A percentile compares a stretch with the other conserved stretches of the same genome.
Conservation (phyloP, 1,140 invertebrate species). For the Zaprionus vittiger region DNA sequence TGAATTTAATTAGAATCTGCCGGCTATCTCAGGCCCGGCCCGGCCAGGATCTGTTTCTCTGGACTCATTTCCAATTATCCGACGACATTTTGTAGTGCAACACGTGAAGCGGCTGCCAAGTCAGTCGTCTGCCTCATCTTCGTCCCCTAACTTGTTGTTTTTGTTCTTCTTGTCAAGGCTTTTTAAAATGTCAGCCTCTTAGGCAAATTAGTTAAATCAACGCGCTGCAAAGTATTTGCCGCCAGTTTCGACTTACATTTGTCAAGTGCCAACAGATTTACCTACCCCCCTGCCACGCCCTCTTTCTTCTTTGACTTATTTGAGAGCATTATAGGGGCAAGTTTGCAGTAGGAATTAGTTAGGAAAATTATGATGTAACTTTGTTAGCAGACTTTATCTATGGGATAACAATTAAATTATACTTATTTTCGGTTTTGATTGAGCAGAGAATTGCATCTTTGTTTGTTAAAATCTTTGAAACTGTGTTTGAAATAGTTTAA, state of each 20-base stretch:
- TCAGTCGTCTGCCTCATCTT: background rate
- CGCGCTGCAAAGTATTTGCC: conserved; percentile 36
- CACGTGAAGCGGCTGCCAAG: conserved; percentile 43
- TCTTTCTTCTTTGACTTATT: background rate
- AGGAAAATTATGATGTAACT: background rate
- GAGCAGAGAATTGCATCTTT: background rate
- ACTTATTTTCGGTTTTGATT: background rate
- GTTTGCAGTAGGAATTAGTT: background rate
- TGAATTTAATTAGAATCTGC: conserved; percentile 78
- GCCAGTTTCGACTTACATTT: conserved; percentile 13
- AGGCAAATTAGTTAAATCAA: conserved; percentile 65
- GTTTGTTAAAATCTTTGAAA: background rate
- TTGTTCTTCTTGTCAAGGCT: conserved; percentile 18
- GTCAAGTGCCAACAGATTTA: background rate
- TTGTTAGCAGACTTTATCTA: background rate
- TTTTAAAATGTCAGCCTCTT: conserved; percentile 52
- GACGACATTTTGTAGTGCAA: conserved; percentile 47
- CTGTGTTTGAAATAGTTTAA: too few species aligned
- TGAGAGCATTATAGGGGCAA: background rate
- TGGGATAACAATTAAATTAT: background rate
- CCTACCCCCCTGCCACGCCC: background rate
- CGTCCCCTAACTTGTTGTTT: conserved; percentile 18
- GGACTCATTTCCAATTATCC: conserved; percentile 54
- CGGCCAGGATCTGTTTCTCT: conserved; percentile 50
- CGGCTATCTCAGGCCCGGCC: conserved; percentile 41